Evolutionary conservation across 2,888 invertebrate genomes (phyloP), one percentile per base, ranked within the genome.

Genomic region (Heliothis peltigera): DNA sequence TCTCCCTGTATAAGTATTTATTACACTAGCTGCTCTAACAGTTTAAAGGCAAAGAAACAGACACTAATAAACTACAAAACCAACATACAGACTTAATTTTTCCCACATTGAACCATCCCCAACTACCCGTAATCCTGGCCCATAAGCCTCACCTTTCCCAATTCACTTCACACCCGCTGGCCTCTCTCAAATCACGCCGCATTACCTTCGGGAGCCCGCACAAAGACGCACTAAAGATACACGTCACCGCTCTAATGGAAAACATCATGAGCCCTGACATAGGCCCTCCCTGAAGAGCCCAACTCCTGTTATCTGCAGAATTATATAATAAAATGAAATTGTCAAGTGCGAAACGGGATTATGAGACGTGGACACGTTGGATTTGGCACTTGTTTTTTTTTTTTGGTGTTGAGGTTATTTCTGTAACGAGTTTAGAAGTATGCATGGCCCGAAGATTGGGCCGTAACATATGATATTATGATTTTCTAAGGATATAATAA

Each of bases 241-340:
- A 85, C 80, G 89, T 89, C 90, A 87, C 80, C 79, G 77, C 79
- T 82, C 83, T 91, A 91, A 91, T 90, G 89, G 89, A 89, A 89
- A 89, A 88, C 89, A 90, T 91, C 89, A 88, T 80, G 84, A 84
- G 83, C 68, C 81, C 72, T 89, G 90, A 91, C 89, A 86, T 82
- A 73, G 70, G 70, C 62, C 53, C 75, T 81, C 87, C 83, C 84
- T 47, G 19, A 80, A 74, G 85, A 75, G 63, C 62, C 59, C 68
- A 65, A 75, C 75, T 78, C 77, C 79, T 83, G 75, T 82, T 86
- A 84, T 82, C 73, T 80, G 32, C 70, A 68, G 78, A 79, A 85
- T 84, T 81, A 81, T 77, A 69, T 83, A 75, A 81, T 83, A 80
- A 56, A 59, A 72, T 46, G 42, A 53, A 75, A 46, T 42, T 59